Conservation (phyloP, 1,140 invertebrate genomes). For the Brachionus koreanus region DNA sequence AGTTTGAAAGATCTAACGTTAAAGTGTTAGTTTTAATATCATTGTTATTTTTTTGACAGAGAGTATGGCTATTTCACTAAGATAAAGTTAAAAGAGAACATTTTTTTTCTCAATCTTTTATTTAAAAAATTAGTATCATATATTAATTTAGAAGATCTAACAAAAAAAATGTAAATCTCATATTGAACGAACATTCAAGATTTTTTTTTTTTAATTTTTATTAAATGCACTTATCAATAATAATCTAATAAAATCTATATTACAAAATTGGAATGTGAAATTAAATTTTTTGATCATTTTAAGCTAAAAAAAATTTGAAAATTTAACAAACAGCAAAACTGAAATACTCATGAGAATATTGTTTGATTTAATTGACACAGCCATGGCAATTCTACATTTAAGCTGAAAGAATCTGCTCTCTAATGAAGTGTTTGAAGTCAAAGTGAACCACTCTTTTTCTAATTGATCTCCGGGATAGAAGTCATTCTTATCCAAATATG, state of each 20-base stretch:
- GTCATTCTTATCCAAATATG: constrained; percentile 62
- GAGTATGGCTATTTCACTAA: no score
- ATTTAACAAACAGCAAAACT: neutral
- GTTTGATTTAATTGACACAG: constrained; percentile 36
- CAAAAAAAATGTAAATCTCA: no score
- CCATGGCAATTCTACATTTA: constrained; percentile 43
- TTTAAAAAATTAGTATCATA: no score
- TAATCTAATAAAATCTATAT: neutral
- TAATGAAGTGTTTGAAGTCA: constrained; percentile 9
- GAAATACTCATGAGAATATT: neutral
- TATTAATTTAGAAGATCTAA: no score
- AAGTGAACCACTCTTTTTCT: constrained; percentile 41
- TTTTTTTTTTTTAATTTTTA: no score
- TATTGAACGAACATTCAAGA: no score
- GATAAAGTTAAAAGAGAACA: no score
- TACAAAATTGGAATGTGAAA: neutral
- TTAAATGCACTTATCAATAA: no score
- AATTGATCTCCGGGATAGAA: constrained; percentile 42
- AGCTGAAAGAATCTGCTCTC: constrained; percentile 37
- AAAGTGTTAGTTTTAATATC: no score
- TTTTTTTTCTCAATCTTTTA: no score
- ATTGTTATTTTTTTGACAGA: no score
- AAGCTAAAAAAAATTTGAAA: neutral
- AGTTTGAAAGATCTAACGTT: no score
- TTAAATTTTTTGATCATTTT: neutral